Evolutionary conservation across 2,113 vertebrate genomes (phyloP).

Genomic region (Perccottus glenii): DNA sequence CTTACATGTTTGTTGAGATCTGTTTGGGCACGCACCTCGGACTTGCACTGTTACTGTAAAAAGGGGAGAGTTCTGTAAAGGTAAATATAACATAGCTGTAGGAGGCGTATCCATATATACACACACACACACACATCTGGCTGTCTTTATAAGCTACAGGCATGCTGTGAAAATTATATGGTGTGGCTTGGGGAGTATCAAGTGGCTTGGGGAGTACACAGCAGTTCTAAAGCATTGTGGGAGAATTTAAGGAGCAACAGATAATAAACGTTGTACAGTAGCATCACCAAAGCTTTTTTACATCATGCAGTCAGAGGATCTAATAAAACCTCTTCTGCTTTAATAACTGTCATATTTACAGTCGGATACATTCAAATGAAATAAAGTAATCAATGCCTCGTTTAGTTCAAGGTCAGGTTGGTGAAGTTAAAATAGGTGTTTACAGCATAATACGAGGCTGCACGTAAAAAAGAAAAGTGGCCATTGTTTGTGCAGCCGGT

Average conservation of each 20-base stretch:
- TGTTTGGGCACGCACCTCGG: constrained; percentile 67
- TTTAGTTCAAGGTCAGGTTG: constrained; percentile 32
- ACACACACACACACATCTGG: constrained; percentile 72
- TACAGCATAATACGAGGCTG: constrained; percentile 38
- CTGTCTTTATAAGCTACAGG: constrained; percentile 74
- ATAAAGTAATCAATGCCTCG: constrained; percentile 8
- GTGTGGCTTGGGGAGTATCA: constrained; percentile 63
- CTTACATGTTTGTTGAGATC: constrained; percentile 57
- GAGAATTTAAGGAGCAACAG: constrained; percentile 54
- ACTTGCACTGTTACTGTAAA: constrained; percentile 44
- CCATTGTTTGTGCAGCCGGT: constrained; percentile 57
- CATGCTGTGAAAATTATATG: constrained; percentile 78
- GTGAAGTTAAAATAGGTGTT: constrained; percentile 47
- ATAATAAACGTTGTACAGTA: constrained; percentile 28
- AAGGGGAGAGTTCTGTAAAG: constrained; percentile 46
- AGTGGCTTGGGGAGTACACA: constrained; percentile 58
- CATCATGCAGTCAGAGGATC: background rate
- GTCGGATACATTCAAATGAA: too few relatives aligned
- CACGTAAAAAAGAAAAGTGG: constrained; percentile 50
- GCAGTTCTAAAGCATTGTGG: constrained; percentile 53
- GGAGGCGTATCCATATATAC: constrained; percentile 62
- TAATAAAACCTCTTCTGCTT: constrained; percentile 1
- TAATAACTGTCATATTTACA: background rate
- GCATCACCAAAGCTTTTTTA: constrained; percentile 3
- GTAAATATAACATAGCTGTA: constrained; percentile 69